Conservation (phyloP, 2,888 invertebrate species). For the Aleiodes alternator region DNA sequence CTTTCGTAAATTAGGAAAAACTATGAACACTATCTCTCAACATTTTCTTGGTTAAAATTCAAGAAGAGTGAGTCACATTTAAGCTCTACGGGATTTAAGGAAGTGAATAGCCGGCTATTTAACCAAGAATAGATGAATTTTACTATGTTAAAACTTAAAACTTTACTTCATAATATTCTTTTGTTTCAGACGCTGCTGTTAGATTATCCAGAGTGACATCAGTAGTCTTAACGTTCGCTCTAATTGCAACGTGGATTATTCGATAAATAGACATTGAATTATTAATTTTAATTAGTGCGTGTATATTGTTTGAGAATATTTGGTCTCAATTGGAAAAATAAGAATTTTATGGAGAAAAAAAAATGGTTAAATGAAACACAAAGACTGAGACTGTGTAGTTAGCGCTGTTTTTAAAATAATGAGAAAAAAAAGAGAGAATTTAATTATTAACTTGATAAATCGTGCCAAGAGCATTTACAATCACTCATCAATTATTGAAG, state of each 20-base stretch:
- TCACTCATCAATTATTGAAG: not conserved
- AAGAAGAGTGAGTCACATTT: no score
- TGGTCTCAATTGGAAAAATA: conserved; percentile 50
- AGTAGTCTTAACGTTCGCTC: conserved; percentile 58
- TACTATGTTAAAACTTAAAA: not conserved
- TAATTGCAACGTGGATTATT: conserved; percentile 64
- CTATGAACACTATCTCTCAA: not conserved
- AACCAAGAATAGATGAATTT: no score
- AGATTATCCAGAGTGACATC: conserved; percentile 55
- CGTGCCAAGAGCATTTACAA: conserved; percentile 9
- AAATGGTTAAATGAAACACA: conserved; percentile 35
- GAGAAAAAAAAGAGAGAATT: conserved; percentile 45
- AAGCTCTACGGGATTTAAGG: no score
- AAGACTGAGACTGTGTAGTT: conserved; percentile 45
- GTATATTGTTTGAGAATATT: conserved; percentile 36
- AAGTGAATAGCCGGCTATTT: no score
- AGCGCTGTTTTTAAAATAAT: conserved; percentile 49
- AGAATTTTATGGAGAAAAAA: conserved; percentile 42
- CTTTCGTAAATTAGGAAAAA: not conserved
- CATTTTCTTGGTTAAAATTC: not conserved
- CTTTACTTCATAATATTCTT: conserved; percentile 31
- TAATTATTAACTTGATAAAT: not conserved
- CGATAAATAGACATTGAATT: conserved; percentile 61
- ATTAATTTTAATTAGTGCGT: conserved; percentile 34
- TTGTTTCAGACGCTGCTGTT: conserved; percentile 62